phyloP scores from a whole-genome alignment of 2,113 vertebrate species.

The Fregetta grallaria region DNA sequence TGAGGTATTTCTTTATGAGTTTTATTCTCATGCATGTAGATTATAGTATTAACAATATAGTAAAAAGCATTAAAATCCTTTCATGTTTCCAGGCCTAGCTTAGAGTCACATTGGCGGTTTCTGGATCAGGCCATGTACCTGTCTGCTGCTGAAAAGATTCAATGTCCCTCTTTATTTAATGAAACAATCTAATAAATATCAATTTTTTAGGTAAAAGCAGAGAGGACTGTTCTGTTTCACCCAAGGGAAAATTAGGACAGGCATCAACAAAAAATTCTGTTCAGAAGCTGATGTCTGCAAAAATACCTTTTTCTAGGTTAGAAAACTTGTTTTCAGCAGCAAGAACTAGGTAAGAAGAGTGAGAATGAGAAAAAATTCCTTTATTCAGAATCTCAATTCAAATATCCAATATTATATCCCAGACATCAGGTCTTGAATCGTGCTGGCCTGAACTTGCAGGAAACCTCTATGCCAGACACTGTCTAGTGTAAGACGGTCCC shows the following conservation, averaged over 20 bases:
- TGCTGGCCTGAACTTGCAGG: not conserved
- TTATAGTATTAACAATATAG: not conserved
- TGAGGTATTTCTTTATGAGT: not conserved
- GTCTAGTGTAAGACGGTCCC: not conserved
- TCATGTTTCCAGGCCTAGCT: not conserved
- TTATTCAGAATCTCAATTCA: not conserved
- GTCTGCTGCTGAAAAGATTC: not conserved
- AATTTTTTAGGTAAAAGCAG: not conserved
- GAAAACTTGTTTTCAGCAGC: not conserved
- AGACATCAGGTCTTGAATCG: not conserved
- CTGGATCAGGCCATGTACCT: not conserved
- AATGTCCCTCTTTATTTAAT: not conserved
- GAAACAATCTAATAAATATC: not conserved
- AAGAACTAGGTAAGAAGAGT: not conserved
- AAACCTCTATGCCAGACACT: not conserved
- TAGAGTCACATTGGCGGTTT: not conserved
- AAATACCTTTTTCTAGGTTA: not conserved
- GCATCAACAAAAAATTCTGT: not conserved
- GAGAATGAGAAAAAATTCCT: not conserved
- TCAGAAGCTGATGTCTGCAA: not conserved
- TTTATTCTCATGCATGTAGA: not conserved
- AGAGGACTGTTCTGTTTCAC: not conserved
- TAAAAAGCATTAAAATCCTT: not conserved
- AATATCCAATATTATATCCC: not conserved
- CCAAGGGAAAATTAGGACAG: not conserved